Conservation (phyloP, 2,113 vertebrate genomes). For the Tenrec ecaudatus region DNA sequence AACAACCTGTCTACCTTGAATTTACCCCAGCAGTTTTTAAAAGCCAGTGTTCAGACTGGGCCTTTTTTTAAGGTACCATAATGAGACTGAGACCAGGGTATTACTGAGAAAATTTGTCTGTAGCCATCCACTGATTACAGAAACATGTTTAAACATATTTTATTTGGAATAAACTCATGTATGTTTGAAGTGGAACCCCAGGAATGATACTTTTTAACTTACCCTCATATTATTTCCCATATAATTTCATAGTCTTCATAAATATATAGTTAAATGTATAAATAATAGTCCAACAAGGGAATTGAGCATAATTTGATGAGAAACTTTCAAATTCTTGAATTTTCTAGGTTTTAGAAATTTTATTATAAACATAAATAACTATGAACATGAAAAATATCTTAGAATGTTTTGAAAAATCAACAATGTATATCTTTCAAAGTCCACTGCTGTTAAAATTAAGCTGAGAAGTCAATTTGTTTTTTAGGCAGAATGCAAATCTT, state of each 20-base stretch:
- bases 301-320: slow-evolving; percentile 4
- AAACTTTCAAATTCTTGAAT: neutral
- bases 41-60: too few species aligned
- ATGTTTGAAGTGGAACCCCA: too few species aligned
- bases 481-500: neutral
- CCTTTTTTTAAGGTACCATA: too few species aligned
- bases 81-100: too few species aligned
- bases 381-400: neutral
- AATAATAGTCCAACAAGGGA: slow-evolving; percentile 4
- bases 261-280: slow-evolving; percentile 27
- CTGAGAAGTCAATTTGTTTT: neutral
- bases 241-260: neutral
- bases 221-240: neutral
- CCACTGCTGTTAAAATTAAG: neutral
- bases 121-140: too few species aligned
- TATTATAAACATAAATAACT: slow-evolving; percentile 19
- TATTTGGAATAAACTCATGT: too few species aligned
- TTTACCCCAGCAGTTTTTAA: too few species aligned
- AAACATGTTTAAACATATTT: too few species aligned
- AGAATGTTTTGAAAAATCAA: slow-evolving; percentile 38
- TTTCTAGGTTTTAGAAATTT: neutral
- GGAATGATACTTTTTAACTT: too few species aligned
- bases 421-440: neutral
- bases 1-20: too few species aligned
- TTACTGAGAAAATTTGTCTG: too few species aligned